Base-by-base conservation (phyloP, 2,888 invertebrate genomes). In the Plusia festucae region DNA sequence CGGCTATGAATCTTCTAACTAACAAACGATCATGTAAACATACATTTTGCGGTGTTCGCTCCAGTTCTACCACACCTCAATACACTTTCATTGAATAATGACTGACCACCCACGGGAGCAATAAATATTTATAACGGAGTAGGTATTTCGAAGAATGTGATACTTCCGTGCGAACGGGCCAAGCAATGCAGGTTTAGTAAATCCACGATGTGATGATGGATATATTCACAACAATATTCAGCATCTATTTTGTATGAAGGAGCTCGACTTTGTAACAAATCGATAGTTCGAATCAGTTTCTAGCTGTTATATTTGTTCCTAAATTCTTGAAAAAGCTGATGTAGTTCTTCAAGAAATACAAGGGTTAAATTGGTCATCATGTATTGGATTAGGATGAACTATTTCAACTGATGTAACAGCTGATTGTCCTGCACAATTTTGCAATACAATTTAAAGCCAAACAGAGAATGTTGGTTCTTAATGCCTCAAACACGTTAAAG, bases 61-160 rank as follows among this genome's bases (percentile, higher is more conserved):
- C 80, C 76, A 81, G 76, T 81, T 83, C 67, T 70, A 74, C 65
- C 63, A 72, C 73, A 83, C 78, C 78, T 81, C 77, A 59, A 68
- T 63, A 76, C 72, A 74, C 70, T 70, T 75, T 77, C 81, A 85
- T 83, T 83, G 85, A 83, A 82, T 82, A 84, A 86, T 85, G 81
- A 65, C 72, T 66, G 87, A 75, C 88, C 88, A 88, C 88, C 88
- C 88, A 86, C 86, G 70, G 78, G 65, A 79, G 79, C 78, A 85
- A 87, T 88, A 87, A 88, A 87, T 87, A 88, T 88, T 86, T 86
- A 85, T 86, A 84, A 82, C 85, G 65, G 77, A 80, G 82, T 49
- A 49, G 46, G 46, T 79, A 75, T 82, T 87, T 82, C 87, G 81
- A 78, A 83, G 88, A 87, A 88, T 78, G 75, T 79, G 71, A 85